Percentiles rank a stretch among this genome's conserved stretches.
These are phyloP conservation scores for Etheostoma spectabile DNA, from an alignment of 2,113 vertebrate species.

Conservation along the genomic window DNA sequence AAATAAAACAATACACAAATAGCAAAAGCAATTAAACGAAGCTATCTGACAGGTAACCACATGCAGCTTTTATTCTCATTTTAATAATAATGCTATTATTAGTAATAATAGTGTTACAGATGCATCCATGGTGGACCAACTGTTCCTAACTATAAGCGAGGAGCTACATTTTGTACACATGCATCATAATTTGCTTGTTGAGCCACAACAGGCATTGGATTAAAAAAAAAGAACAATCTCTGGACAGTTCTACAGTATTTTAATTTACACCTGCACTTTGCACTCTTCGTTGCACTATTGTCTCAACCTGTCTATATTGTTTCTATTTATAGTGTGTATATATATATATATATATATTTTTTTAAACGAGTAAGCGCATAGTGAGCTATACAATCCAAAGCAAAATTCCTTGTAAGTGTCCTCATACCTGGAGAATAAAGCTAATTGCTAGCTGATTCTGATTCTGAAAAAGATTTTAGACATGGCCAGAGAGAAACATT, in stretches of 20 bases:
- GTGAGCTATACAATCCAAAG: no score
- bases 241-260: not conserved
- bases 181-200: not conserved
- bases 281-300: no score
- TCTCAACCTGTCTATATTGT: no score
- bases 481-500: slow-evolving; percentile 1
- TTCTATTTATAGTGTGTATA: no score
- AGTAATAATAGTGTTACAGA: not conserved
- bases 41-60: not conserved
- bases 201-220: not conserved
- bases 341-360: no score
- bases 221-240: not conserved
- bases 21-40: not conserved
- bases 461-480: not conserved
- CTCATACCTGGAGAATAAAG: no score
- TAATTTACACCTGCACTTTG: no score
- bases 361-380: no score
- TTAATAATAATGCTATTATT: not conserved
- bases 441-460: no score
- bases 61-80: not conserved
- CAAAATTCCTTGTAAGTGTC: no score
- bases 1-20: not conserved
- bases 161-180: not conserved
- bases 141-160: not conserved
- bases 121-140: not conserved